These are phyloP conservation scores for Danaus plexippus DNA, from an alignment of 1,140 invertebrate genomes.

Conservation along the genomic window DNA sequence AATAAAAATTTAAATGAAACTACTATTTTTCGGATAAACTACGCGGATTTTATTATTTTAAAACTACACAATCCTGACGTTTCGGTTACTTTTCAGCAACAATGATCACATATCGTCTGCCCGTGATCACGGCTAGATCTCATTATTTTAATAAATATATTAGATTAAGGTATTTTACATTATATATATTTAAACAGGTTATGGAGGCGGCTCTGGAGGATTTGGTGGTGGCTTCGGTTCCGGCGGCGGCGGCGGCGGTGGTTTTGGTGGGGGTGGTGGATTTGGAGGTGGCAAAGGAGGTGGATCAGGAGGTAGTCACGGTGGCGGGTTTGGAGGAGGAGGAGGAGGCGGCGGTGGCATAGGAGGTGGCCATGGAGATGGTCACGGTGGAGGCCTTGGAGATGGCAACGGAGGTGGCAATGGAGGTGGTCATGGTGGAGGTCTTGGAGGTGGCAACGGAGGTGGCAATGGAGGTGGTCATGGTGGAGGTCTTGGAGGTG, in stretches of 20 bases:
- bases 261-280: conserved; percentile 15
- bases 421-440: conserved; percentile 12
- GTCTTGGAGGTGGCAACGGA: conserved; percentile 6
- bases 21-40: too few relatives aligned
- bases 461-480: conserved; percentile 17
- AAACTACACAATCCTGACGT: too few relatives aligned
- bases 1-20: too few relatives aligned
- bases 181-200: too few relatives aligned
- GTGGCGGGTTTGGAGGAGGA: conserved; percentile 15
- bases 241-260: conserved; percentile 15
- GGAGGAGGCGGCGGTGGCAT: conserved; percentile 16
- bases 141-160: too few relatives aligned
- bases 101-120: too few relatives aligned
- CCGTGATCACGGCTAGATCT: too few relatives aligned
- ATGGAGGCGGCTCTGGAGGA: background rate
- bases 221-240: conserved; percentile 12
- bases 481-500: conserved; percentile 28
- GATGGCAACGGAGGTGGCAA: conserved; percentile 11
- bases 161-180: too few relatives aligned
- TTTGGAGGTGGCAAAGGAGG: conserved; percentile 16
- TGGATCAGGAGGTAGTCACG: conserved; percentile 4
- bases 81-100: too few relatives aligned
- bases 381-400: background rate
- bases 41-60: too few relatives aligned
- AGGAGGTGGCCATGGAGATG: conserved; percentile 23